Conservation (phyloP, 2,888 invertebrate genomes). For the Magallana nippona region DNA sequence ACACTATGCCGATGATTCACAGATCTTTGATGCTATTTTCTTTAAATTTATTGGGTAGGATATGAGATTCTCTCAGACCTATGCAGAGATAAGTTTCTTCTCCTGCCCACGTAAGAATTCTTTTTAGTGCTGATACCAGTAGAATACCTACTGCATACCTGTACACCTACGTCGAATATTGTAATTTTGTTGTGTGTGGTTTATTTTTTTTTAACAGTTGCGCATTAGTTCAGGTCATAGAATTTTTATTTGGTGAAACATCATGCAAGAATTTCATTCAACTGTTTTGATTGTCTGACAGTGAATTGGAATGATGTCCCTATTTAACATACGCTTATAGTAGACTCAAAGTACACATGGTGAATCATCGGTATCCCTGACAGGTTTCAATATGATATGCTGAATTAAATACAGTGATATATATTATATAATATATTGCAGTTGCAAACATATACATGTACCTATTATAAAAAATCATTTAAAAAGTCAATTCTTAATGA, state of each 20-base stretch:
- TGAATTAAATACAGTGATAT: no score
- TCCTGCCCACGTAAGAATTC: background rate
- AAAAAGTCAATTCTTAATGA: no score
- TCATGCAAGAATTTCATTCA: constrained; percentile 33
- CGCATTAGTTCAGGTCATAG: background rate
- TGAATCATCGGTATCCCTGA: no score
- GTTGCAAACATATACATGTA: no score
- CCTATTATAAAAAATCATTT: no score
- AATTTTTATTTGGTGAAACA: constrained; percentile 19
- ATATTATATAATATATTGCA: no score
- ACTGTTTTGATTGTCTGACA: background rate
- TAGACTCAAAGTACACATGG: no score
- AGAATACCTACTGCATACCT: background rate
- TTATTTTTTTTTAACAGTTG: background rate
- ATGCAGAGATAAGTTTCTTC: background rate
- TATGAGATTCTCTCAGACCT: background rate
- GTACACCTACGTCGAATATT: background rate
- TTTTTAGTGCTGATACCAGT: background rate
- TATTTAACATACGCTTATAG: no score
- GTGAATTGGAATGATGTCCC: no score
- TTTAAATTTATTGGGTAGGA: background rate
- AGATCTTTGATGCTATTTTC: constrained; percentile 1
- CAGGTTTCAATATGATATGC: no score
- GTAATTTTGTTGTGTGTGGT: background rate
- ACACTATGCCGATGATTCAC: background rate